These are phyloP conservation scores for Turnix velox DNA, from an alignment of 2,113 vertebrate species.

Conservation along the genomic window DNA sequence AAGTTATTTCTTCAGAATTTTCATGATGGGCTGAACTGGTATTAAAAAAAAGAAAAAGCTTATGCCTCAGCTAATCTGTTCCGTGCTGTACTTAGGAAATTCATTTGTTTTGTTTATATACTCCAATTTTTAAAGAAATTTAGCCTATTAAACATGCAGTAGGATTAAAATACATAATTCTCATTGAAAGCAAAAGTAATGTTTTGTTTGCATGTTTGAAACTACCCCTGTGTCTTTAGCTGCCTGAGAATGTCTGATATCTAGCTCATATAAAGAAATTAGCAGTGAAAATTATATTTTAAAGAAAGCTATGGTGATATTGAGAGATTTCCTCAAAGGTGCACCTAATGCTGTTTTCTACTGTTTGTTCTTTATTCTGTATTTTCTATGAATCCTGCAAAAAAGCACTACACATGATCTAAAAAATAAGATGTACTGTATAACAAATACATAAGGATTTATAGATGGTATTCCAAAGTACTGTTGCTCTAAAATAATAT, in stretches of 20 bases:
- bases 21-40: background rate
- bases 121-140: background rate
- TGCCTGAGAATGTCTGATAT: background rate
- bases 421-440: background rate
- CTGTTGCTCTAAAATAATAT: background rate
- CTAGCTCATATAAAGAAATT: background rate
- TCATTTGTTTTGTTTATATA: background rate
- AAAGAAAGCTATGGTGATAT: background rate
- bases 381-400: background rate
- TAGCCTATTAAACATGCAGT: background rate
- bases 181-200: background rate
- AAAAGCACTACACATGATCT: background rate
- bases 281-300: background rate
- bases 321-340: background rate
- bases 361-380: background rate
- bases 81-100: background rate
- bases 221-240: background rate
- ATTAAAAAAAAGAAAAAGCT: background rate
- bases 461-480: background rate
- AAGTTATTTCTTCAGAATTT: slow-evolving; percentile 47
- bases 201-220: background rate
- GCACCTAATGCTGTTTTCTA: background rate
- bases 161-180: background rate
- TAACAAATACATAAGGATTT: background rate
- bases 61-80: background rate